Conservation (phyloP, 1,140 invertebrate genomes). For the Drosophila sucinea region DNA sequence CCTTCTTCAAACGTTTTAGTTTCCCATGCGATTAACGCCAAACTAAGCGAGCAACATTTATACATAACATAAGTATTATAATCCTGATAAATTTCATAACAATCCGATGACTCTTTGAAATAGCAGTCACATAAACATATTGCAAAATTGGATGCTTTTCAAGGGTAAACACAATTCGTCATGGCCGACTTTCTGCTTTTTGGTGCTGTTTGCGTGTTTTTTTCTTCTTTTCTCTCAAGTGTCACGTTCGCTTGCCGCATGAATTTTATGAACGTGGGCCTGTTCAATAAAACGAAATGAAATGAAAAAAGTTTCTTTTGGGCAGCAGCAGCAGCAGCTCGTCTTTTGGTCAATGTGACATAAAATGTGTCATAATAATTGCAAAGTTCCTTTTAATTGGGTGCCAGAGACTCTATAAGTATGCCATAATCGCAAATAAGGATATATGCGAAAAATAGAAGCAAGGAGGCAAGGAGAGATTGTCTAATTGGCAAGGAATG, state of each 20-base stretch:
- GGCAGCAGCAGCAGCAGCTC: conserved; percentile 3
- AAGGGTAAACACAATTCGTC: too few species aligned
- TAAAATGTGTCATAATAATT: conserved; percentile 57
- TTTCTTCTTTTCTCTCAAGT: conserved; percentile 26
- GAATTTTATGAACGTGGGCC: conserved; percentile 59
- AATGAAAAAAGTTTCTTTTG: conserved; percentile 50
- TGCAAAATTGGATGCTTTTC: too few species aligned
- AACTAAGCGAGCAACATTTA: too few species aligned
- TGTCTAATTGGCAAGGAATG: not conserved
- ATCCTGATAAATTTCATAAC: too few species aligned
- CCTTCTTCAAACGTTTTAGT: too few species aligned
- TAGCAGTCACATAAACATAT: too few species aligned
- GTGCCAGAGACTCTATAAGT: conserved; percentile 44
- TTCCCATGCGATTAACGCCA: too few species aligned
- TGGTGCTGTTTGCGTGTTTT: conserved; percentile 5
- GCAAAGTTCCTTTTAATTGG: conserved; percentile 61
- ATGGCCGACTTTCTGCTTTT: not conserved
- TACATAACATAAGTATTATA: too few species aligned
- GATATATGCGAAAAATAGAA: not conserved
- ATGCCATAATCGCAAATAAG: conserved; percentile 27
- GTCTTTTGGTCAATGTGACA: conserved; percentile 25
- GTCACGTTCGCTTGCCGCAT: conserved; percentile 69
- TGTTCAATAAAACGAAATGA: conserved; percentile 59
- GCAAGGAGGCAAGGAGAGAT: too few species aligned
- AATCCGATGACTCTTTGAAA: too few species aligned